A percentile compares a stretch with the other conserved stretches of the same genome.
Conservation (phyloP, 2,888 invertebrate species). For the Frankliniella intonsa region DNA sequence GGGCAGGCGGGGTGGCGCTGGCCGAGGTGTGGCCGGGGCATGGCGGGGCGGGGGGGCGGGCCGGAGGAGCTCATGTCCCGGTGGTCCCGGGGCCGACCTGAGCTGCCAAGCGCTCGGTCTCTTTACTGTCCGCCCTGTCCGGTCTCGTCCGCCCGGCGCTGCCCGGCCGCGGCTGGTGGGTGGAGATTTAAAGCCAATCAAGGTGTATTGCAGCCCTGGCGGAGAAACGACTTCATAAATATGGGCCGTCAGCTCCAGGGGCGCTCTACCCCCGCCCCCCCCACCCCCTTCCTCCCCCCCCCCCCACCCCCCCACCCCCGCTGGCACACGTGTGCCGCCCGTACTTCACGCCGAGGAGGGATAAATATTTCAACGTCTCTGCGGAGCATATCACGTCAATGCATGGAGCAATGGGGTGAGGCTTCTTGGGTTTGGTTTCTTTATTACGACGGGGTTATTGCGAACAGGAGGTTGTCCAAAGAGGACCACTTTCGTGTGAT, state of each 20-base stretch:
- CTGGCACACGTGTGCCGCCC: too few species aligned
- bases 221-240: background rate
- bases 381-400: too few species aligned
- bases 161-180: background rate
- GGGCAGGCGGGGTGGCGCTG: background rate
- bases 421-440: too few species aligned
- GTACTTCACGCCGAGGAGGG: too few species aligned
- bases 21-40: background rate
- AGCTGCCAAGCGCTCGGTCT: background rate
- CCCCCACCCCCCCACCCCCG: too few species aligned
- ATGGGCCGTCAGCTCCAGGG: slow-evolving; percentile 6
- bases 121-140: background rate
- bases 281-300: too few species aligned
- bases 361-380: too few species aligned
- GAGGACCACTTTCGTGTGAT: too few species aligned
- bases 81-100: background rate
- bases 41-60: background rate
- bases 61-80: background rate
- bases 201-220: background rate
- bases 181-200: slow-evolving; percentile 21
- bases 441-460: too few species aligned
- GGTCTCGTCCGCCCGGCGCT: background rate
- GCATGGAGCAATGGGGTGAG: too few species aligned
- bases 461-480: too few species aligned
- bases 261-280: too few species aligned